Percentiles rank a stretch among this genome's conserved stretches.
Conservation (phyloP, 2,888 invertebrate species). For the Orthosia gothica region DNA sequence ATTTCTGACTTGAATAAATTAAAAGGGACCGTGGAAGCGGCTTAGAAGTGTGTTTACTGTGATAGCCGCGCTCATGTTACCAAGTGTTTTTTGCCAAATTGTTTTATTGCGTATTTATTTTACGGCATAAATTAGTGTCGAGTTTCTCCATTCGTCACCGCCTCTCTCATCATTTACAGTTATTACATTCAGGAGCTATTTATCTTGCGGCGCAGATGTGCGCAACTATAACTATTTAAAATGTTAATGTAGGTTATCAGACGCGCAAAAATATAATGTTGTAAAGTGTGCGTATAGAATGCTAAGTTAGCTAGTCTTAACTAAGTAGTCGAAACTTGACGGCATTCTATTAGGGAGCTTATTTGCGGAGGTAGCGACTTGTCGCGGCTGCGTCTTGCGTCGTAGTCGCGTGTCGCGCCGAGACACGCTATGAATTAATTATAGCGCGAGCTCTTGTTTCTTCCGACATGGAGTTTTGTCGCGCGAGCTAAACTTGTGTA, state of each 20-base stretch:
- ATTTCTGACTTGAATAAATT: constrained; percentile 80
- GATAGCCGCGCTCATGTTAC: constrained; percentile 49
- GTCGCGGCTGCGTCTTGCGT: constrained; percentile 51
- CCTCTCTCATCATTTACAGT: constrained; percentile 40
- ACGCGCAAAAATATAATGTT: constrained; percentile 45
- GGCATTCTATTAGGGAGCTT: constrained; percentile 54
- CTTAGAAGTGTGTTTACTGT: constrained; percentile 55
- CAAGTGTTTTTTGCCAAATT: constrained; percentile 50
- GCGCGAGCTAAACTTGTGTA: constrained; percentile 59
- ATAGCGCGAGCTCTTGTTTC: constrained; percentile 73
- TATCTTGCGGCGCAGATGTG: constrained; percentile 52
- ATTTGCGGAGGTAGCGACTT: constrained; percentile 44
- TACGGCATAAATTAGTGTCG: constrained; percentile 30
- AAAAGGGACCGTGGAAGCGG: constrained; percentile 70
- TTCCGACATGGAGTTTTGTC: constrained; percentile 73
- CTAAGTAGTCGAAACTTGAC: constrained; percentile 50
- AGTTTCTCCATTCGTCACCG: constrained; percentile 37
- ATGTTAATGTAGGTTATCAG: constrained; percentile 36
- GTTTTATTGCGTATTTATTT: constrained; percentile 60
- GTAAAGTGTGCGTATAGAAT: constrained; percentile 39
- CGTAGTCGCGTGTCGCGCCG: constrained; percentile 59
- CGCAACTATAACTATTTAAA: constrained; percentile 46
- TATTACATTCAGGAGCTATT: constrained; percentile 53
- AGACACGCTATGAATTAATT: constrained; percentile 80
- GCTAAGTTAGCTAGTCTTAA: constrained; percentile 57